phyloP scores from a whole-genome alignment of 2,797 vertebrate species.

The Monodelphis domestica region DNA sequence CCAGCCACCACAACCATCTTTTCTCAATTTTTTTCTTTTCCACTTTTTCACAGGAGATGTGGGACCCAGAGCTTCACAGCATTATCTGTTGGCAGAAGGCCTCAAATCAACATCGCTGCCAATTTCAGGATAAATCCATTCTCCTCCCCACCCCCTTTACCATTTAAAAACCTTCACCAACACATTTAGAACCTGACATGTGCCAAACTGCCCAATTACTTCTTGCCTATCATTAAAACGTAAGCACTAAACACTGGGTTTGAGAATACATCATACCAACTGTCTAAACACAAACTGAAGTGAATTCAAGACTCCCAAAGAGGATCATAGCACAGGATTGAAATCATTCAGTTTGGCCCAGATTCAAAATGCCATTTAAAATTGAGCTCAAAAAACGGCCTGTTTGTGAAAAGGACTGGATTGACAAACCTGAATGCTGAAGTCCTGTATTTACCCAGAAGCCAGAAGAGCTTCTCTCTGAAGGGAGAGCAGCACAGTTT shows the following conservation, averaged over 20 bases:
- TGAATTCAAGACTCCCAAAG: slow-evolving; percentile 49
- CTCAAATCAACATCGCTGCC: slow-evolving; percentile 36
- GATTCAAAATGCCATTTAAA: slow-evolving; percentile 70
- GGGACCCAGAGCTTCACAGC: slow-evolving; percentile 38
- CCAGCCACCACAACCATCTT: background rate
- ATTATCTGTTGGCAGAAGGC: slow-evolving; percentile 40
- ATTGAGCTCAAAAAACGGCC: slow-evolving; percentile 31
- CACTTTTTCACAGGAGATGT: slow-evolving; percentile 24
- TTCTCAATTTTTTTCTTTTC: slow-evolving; percentile 3
- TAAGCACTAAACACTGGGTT: slow-evolving; percentile 58
- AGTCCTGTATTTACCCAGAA: background rate
- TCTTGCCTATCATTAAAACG: slow-evolving; percentile 55
- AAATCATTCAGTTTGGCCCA: slow-evolving; percentile 63
- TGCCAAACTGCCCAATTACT: slow-evolving; percentile 64
- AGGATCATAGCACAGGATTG: slow-evolving; percentile 8
- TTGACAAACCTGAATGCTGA: background rate
- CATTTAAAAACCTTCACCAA: slow-evolving; percentile 57
- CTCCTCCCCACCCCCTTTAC: slow-evolving; percentile 55
- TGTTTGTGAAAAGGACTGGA: slow-evolving; percentile 43
- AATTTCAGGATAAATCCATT: slow-evolving; percentile 67
- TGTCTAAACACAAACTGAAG: slow-evolving; percentile 70
- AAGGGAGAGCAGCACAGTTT: background rate
- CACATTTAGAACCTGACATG: slow-evolving; percentile 59
- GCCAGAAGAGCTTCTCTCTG: background rate
- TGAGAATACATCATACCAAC: slow-evolving; percentile 39